phyloP scores from a whole-genome alignment of 2,113 vertebrate species.

The Tympanuchus pallidicinctus region DNA sequence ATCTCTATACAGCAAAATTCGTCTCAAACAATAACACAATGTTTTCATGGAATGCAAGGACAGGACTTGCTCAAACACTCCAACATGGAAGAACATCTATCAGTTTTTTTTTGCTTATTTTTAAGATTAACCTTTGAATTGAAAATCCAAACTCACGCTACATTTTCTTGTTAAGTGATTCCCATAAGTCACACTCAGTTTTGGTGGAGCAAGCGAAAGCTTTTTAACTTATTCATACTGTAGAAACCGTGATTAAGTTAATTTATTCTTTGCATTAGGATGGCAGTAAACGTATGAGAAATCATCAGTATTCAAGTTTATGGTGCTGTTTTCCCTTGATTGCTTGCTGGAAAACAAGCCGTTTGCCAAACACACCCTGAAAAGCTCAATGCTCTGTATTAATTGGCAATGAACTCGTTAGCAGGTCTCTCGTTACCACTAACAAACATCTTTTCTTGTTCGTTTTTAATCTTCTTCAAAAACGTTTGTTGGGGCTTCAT shows the following conservation, averaged over 20 bases:
- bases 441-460: conserved; percentile 1
- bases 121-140: background rate
- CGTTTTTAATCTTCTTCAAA: conserved; percentile 50
- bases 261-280: background rate
- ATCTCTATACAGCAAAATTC: conserved; percentile 68
- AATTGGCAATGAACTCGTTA: conserved; percentile 22
- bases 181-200: background rate
- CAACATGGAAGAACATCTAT: conserved; percentile 16
- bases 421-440: background rate
- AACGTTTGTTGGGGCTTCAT: conserved; percentile 20
- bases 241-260: background rate
- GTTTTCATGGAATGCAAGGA: conserved; percentile 57
- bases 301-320: background rate
- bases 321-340: background rate
- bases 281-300: background rate
- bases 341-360: background rate
- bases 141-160: background rate
- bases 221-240: background rate
- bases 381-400: background rate
- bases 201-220: background rate
- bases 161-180: background rate
- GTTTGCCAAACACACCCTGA: background rate
- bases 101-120: conserved; percentile 36
- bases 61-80: conserved; percentile 45
- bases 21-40: conserved; percentile 70